A percentile compares a stretch with the other conserved stretches of the same genome.
Conservation (phyloP, 2,113 vertebrate species). For the Ophiodon elongatus region DNA sequence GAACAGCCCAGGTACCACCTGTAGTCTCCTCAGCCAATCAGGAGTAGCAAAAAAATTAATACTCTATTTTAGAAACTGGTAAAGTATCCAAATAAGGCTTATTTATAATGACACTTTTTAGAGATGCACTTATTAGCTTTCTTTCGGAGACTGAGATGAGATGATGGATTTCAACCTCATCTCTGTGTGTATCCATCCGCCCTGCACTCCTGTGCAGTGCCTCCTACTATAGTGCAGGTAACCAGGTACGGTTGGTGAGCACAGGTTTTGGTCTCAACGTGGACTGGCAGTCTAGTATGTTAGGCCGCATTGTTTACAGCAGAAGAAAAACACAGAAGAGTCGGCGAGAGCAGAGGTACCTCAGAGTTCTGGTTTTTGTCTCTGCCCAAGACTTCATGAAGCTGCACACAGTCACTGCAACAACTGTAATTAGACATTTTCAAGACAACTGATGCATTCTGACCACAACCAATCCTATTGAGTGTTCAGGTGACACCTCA, state of each 20-base stretch:
- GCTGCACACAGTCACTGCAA: not conserved
- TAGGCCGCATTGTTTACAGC: not conserved
- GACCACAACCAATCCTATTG: too few species aligned
- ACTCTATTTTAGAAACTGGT: not conserved
- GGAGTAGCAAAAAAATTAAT: not conserved
- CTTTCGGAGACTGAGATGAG: not conserved
- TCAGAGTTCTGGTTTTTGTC: not conserved
- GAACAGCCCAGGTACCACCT: conserved; percentile 71
- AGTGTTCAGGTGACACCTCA: too few species aligned
- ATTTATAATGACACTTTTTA: not conserved
- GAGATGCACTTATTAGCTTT: not conserved
- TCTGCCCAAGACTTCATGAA: not conserved
- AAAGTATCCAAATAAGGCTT: not conserved
- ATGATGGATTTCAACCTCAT: not conserved
- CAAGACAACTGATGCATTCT: too few species aligned
- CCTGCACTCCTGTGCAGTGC: not conserved
- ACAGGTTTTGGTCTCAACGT: not conserved
- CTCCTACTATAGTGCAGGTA: not conserved
- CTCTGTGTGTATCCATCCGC: not conserved
- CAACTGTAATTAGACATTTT: too few species aligned
- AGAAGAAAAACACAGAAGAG: not conserved
- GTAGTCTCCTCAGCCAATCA: conserved; percentile 42
- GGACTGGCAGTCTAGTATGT: not conserved
- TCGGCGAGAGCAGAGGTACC: not conserved
- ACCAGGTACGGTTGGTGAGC: not conserved